Conservation (phyloP, 2,888 invertebrate genomes). For the Argyresthia albistria region DNA sequence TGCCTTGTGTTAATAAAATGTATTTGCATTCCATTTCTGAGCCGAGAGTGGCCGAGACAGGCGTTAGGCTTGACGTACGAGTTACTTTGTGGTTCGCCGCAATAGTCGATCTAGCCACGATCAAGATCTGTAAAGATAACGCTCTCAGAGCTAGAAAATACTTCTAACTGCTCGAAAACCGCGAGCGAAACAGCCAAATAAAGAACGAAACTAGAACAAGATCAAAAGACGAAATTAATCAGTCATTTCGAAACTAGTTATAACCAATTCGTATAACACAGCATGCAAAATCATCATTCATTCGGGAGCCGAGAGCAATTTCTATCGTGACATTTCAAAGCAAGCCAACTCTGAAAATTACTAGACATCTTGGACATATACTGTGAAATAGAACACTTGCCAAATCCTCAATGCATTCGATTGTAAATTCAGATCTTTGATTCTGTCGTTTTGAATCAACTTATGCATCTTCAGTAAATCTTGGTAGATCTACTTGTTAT, state of each 20-base stretch:
- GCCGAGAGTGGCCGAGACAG: constrained; percentile 6
- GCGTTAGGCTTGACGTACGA: constrained; percentile 16
- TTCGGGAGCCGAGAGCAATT: not conserved
- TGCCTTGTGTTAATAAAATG: constrained; percentile 12
- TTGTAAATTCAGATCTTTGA: not conserved
- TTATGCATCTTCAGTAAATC: no score
- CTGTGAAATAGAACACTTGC: not conserved
- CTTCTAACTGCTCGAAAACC: not conserved
- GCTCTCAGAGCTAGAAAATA: not conserved
- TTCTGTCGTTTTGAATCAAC: not conserved
- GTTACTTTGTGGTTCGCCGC: constrained; percentile 17
- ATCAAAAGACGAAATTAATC: not conserved
- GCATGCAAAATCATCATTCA: not conserved
- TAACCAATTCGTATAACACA: not conserved
- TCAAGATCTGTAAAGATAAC: constrained; percentile 6
- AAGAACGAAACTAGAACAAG: not conserved
- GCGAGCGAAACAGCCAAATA: not conserved
- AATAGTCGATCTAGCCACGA: constrained; percentile 10
- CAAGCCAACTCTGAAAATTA: not conserved
- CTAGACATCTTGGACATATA: not conserved
- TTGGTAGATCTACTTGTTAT: not conserved
- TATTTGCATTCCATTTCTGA: constrained; percentile 17
- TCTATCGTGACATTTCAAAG: not conserved
- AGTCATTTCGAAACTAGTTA: not conserved
- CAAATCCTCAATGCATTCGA: not conserved